Evolutionary conservation across 2,797 vertebrate species (phyloP).

Genomic region (Darevskia mixta): DNA sequence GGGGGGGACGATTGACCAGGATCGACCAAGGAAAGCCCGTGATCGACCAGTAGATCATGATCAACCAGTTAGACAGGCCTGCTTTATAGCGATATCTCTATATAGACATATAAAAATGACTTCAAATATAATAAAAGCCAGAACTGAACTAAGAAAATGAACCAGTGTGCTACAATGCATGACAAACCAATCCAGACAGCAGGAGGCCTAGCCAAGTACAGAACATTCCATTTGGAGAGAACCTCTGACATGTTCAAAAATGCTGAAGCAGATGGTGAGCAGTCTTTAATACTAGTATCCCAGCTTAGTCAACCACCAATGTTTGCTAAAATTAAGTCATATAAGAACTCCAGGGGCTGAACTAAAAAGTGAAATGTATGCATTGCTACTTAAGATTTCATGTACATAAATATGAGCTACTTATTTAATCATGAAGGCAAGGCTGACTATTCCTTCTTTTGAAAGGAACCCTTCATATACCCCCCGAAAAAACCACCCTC

Average conservation of each 20-base stretch:
- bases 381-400: slow-evolving; percentile 1
- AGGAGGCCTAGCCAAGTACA: slow-evolving; percentile 14
- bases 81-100: too few relatives aligned
- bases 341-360: neutral
- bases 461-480: neutral
- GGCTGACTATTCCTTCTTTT: neutral
- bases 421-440: neutral
- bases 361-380: neutral
- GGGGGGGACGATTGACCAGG: too few relatives aligned
- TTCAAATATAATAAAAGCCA: neutral
- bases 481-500: neutral
- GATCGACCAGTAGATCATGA: too few relatives aligned
- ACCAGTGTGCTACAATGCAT: slow-evolving; percentile 3
- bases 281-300: neutral
- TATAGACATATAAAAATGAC: neutral
- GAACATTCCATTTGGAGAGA: slow-evolving; percentile 30
- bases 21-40: too few relatives aligned
- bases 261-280: slow-evolving; percentile 17
- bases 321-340: slow-evolving; percentile 6
- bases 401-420: neutral
- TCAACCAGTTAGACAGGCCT: too few relatives aligned
- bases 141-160: neutral
- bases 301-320: neutral
- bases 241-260: slow-evolving; percentile 14
- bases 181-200: slow-evolving; percentile 10